Evolutionary conservation across 2,113 vertebrate genomes (phyloP).

Genomic region (Dromaius novaehollandiae): DNA sequence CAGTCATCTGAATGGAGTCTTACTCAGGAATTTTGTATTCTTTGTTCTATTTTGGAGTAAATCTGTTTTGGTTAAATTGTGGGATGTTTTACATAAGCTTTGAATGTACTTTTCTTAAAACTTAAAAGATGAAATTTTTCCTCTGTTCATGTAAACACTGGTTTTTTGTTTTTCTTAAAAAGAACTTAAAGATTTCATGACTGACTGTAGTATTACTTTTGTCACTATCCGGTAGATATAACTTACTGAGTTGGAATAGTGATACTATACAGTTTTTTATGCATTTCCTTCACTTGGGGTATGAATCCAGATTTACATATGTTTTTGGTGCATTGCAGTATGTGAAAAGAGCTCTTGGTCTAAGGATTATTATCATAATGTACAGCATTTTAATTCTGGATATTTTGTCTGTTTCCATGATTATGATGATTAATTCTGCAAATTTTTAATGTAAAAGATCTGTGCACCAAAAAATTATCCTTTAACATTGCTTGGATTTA

Average conservation of each 20-base stretch:
- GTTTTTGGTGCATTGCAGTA: conserved; percentile 36
- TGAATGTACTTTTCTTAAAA: neutral
- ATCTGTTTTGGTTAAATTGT: neutral
- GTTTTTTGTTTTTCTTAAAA: neutral
- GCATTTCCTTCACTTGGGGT: neutral
- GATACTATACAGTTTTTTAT: neutral
- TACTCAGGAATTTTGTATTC: neutral
- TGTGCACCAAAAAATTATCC: neutral
- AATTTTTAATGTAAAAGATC: neutral
- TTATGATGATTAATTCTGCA: neutral
- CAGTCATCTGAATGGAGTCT: neutral
- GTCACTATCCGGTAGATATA: neutral
- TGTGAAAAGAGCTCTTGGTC: neutral
- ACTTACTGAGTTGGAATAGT: neutral
- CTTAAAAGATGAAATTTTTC: neutral
- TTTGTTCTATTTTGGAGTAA: neutral
- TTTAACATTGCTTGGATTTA: neutral
- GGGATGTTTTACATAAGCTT: neutral
- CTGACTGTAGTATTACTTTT: neutral
- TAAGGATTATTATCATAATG: neutral
- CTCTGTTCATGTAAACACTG: neutral
- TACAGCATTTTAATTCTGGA: neutral
- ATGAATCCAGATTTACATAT: neutral
- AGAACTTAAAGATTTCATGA: neutral
- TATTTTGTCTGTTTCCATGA: neutral